These are phyloP conservation scores for Esox masquinongy DNA, from an alignment of 2,797 vertebrate species.

Conservation along the genomic window DNA sequence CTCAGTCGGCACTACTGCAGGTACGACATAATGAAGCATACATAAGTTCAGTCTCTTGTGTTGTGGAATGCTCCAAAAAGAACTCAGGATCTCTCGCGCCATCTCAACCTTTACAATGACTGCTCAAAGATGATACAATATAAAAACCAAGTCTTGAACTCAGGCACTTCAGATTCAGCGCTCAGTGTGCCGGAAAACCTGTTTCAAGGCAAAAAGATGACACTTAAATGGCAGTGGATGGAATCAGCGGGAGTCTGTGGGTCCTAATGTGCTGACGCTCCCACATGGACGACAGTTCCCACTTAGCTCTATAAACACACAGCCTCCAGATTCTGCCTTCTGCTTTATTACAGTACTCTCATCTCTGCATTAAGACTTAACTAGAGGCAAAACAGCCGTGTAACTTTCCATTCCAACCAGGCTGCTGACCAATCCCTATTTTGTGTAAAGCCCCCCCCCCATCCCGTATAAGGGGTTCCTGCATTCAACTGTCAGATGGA, in stretches of 20 bases:
- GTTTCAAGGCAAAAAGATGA: background rate
- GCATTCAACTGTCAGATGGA: slow-evolving; percentile 3
- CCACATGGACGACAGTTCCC: background rate
- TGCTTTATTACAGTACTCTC: background rate
- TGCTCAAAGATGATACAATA: background rate
- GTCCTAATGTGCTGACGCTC: background rate
- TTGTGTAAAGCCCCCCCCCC: background rate
- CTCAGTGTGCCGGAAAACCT: background rate
- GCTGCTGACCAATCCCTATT: background rate
- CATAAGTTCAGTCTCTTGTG: background rate
- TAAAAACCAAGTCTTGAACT: background rate
- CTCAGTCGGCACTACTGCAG: no score
- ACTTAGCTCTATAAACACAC: background rate
- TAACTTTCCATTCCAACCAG: background rate
- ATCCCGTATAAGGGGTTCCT: background rate
- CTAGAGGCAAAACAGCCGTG: background rate
- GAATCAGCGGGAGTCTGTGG: background rate
- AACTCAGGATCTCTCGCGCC: background rate
- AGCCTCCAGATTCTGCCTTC: background rate
- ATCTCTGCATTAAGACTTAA: background rate
- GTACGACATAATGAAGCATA: background rate
- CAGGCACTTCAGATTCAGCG: background rate
- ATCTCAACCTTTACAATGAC: background rate
- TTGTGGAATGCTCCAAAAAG: background rate
- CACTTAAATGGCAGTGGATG: background rate